Evolutionary conservation across 1,140 invertebrate species (phyloP).

Genomic region (Dendroctonus ponderosae): DNA sequence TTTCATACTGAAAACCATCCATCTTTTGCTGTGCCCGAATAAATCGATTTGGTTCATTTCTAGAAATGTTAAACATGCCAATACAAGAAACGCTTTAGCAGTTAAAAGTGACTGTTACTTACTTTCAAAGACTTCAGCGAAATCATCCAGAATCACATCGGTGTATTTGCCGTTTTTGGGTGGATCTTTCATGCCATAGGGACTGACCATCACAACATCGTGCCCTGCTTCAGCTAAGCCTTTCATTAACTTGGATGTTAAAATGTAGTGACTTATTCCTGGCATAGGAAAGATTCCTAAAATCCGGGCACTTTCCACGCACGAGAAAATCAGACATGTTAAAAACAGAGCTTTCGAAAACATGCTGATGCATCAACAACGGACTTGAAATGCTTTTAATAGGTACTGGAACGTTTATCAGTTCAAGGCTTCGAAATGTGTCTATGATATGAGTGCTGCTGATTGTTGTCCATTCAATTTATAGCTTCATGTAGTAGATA

Average conservation of each 20-base stretch:
- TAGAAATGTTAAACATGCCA: background rate
- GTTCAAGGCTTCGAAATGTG: too few species aligned
- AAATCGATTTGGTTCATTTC: background rate
- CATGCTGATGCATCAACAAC: too few species aligned
- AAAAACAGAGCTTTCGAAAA: too few species aligned
- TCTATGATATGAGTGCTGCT: too few species aligned
- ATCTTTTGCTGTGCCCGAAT: background rate
- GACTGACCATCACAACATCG: constrained; percentile 57
- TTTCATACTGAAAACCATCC: background rate
- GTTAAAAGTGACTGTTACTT: background rate
- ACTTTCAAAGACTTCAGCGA: constrained; percentile 29
- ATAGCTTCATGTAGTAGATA: too few species aligned
- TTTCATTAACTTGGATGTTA: constrained; percentile 56
- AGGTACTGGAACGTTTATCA: too few species aligned
- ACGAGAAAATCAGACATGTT: too few species aligned
- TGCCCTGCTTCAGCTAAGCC: constrained; percentile 58
- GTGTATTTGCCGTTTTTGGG: constrained; percentile 23
- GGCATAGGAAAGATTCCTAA: constrained; percentile 53
- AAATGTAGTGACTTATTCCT: constrained; percentile 57
- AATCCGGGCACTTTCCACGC: constrained; percentile 39
- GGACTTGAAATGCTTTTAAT: too few species aligned
- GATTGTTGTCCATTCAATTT: too few species aligned
- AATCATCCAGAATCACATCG: constrained; percentile 27
- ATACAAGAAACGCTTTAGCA: background rate
- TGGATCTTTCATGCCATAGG: constrained; percentile 52